phyloP scores from a whole-genome alignment of 2,888 invertebrate species.

The Perithous albicinctus region DNA sequence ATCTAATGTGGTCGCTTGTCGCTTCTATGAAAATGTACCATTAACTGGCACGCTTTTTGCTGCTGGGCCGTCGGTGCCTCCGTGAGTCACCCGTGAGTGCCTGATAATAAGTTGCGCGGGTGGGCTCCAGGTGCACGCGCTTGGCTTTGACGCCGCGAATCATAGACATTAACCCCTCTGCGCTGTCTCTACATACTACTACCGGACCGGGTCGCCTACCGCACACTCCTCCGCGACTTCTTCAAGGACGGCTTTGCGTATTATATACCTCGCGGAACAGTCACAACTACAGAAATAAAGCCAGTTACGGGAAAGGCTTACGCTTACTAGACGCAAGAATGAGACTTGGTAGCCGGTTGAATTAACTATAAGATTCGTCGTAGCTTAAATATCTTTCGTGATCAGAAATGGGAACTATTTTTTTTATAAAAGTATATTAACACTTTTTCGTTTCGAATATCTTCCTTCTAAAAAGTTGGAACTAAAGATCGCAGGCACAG shows the following conservation, averaged over 20 bases:
- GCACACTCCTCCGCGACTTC: conserved; percentile 28
- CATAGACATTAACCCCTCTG: conserved; percentile 68
- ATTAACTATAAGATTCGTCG: background rate
- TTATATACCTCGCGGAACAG: conserved; percentile 10
- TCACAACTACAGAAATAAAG: background rate
- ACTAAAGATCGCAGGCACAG: too few species aligned
- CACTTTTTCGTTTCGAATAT: too few species aligned
- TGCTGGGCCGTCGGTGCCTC: background rate
- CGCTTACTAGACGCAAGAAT: background rate
- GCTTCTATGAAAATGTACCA: too few species aligned
- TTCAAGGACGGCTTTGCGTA: conserved; percentile 36
- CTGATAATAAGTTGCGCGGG: conserved; percentile 51
- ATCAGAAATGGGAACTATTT: background rate
- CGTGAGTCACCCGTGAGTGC: conserved; percentile 42
- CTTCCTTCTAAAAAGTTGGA: too few species aligned
- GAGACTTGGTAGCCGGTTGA: background rate
- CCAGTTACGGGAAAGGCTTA: conserved; percentile 17
- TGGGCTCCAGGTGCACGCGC: conserved; percentile 45
- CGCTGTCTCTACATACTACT: conserved; percentile 16
- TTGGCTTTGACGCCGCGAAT: conserved; percentile 68
- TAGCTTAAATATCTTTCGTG: background rate
- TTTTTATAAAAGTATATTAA: background rate
- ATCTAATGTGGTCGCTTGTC: too few species aligned
- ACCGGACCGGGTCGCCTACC: conserved; percentile 34
- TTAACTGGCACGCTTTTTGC: background rate